Base-by-base conservation (phyloP, 2,113 vertebrate genomes). In the Pituophis catenifer region DNA sequence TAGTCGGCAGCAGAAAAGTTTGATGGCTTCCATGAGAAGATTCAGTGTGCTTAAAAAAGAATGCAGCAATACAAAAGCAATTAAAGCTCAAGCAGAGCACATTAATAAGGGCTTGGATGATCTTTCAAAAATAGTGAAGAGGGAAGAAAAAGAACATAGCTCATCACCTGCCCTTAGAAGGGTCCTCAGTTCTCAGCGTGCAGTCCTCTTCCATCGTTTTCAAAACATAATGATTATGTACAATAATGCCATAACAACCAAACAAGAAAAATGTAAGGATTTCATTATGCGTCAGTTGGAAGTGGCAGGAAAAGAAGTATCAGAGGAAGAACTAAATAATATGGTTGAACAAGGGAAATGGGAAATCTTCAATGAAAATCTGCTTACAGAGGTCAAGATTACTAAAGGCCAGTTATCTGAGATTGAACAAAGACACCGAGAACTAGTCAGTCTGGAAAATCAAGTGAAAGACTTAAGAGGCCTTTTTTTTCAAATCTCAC, bases 11-110 rank as follows among this genome's bases (percentile, higher is more conserved):
- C 98, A 99, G 91, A 99, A 98, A 95, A 98, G 95, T 70, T 96
- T 99, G 1, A 94, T 99, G 90, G 98, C 98, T 87, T 98, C 98
- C 5, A 99, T 99, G 98, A 98, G 98, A 91, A 98, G 99, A 12
- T 99, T 99, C 96, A 99, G 99, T 19, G 97, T 99, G 94, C 98
- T 99, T 94, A 99, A 99, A 94, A 99, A 98, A 96, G 99, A 99
- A 91, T 98, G 98, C 88, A 98, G 98, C 93, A 94, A 98, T 90
- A 98, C 98, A 1, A 98, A 97, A 92, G 98, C 98, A 91, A 99
- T 99, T 96, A 99, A 99, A 97, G 93, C 97, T 13, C 98, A 98
- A 95, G 99, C 99, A 1, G 99, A 99, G 91, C 97, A 97, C 55
- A 94, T 99, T 24, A 96, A 98, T 33, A 98, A 97, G 21, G 94